Evolutionary conservation across 2,888 invertebrate genomes (phyloP).

Genomic region (Drosophila tanythrix): DNA sequence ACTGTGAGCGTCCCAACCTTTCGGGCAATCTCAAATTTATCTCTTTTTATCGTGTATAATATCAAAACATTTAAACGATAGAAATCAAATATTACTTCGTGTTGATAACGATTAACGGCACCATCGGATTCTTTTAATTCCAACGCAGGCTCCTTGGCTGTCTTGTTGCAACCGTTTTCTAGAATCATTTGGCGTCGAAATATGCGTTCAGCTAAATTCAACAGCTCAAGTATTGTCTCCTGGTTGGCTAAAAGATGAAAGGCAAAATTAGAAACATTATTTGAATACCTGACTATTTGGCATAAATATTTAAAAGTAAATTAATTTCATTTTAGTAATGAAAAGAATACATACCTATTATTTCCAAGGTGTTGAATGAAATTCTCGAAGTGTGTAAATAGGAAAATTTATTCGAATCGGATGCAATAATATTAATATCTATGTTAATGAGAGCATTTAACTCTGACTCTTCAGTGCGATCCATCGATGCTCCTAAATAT

Average conservation of each 20-base stretch:
- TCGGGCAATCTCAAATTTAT: slow-evolving; percentile 89
- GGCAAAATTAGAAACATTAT: not conserved
- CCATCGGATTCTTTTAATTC: slow-evolving; percentile 47
- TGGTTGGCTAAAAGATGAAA: slow-evolving; percentile 90
- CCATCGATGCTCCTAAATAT: slow-evolving; percentile 23
- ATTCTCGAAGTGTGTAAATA: slow-evolving; percentile 91
- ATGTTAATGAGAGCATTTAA: slow-evolving; percentile 91
- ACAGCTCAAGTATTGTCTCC: slow-evolving; percentile 96
- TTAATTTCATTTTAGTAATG: not conserved
- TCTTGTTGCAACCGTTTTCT: slow-evolving; percentile 17
- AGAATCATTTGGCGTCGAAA: slow-evolving; percentile 85
- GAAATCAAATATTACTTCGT: slow-evolving; percentile 96
- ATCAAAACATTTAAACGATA: slow-evolving; percentile 95
- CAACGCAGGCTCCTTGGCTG: slow-evolving; percentile 23
- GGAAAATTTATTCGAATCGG: slow-evolving; percentile 85
- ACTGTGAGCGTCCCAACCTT: slow-evolving; percentile 98
- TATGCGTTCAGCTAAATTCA: slow-evolving; percentile 93
- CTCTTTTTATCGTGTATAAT: slow-evolving; percentile 91
- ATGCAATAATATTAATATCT: slow-evolving; percentile 89
- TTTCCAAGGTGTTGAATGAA: slow-evolving; percentile 96
- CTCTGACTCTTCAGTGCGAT: slow-evolving; percentile 83
- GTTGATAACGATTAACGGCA: slow-evolving; percentile 85
- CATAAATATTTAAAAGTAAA: not conserved
- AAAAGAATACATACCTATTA: slow-evolving; percentile 89
- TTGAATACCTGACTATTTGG: not conserved